Evolutionary conservation across 2,797 vertebrate species (phyloP), one percentile per base, ranked within the genome.

Genomic region (Lutjanus campechanus): DNA sequence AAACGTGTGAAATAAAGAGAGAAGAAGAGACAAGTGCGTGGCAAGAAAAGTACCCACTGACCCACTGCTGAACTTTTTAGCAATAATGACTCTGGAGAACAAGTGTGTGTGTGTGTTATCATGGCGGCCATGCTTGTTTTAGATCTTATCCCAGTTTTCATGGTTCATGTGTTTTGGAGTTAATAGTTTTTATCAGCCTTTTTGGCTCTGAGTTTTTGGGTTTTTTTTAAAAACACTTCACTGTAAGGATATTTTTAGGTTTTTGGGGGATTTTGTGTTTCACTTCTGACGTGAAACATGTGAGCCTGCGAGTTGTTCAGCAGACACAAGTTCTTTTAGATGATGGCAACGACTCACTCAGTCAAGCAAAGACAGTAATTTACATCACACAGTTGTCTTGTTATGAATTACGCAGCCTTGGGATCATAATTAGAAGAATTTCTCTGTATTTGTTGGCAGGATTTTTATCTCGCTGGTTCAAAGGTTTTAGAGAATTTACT

Each of bases 61-160:
- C 76, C 81, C 29, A 6, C 44, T 5, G 78, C 70, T 86, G 87
- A 86, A 86, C 81, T 67, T 1, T 12, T n/a, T 12, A 59, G 66
- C 22, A 41, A 40, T 71, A 70, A 75, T 62, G 75, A 79, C 76
- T 65, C 72, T 17, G 68, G 51, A 79, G 51, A 56, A 73, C 62
- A 60, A 54, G 73, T 64, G 60, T 55, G 60, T 73, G 62, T 41
- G 20, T 11, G 6, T 60, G 49, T 69, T 65, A 62, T 60, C 12
- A 6, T 2, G 29, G 51, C 41, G 1, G 36, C 29, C 53, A 3
- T 71, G 75, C 54, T 85, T 66, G 69, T 79, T 67, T 75, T 46
- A 86, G 79, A 87, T 87, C 43, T 60, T 79, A 81, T 84, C 78
- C 13, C 11, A 1, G 20, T 67, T 49, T 66, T 82, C 71, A 78